phyloP scores from a whole-genome alignment of 2,797 vertebrate genomes.

The Sebastes flavidus region DNA sequence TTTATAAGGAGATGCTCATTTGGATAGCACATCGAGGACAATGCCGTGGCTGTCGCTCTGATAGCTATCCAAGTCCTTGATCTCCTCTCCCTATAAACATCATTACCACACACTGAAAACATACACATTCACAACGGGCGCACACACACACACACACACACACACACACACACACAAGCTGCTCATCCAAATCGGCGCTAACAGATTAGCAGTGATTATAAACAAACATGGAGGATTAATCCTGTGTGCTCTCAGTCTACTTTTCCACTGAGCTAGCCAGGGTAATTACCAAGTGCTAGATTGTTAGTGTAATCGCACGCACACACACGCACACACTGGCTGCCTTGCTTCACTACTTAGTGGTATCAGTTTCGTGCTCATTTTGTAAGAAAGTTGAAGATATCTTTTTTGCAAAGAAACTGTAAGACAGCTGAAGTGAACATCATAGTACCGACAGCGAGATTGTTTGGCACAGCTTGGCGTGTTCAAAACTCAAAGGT shows the following conservation, averaged over 20 bases:
- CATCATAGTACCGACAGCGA: not conserved
- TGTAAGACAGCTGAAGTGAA: slow-evolving; percentile 2
- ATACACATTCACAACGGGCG: slow-evolving; percentile 44
- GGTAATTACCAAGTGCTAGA: slow-evolving; percentile 77
- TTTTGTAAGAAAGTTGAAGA: slow-evolving; percentile 47
- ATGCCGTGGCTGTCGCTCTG: slow-evolving; percentile 60
- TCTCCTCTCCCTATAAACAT: slow-evolving; percentile 72
- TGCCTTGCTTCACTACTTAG: slow-evolving; percentile 29
- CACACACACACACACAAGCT: slow-evolving; percentile 55
- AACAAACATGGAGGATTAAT: slow-evolving; percentile 84
- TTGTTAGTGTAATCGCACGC: slow-evolving; percentile 69
- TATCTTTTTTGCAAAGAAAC: slow-evolving; percentile 13
- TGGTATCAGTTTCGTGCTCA: slow-evolving; percentile 37
- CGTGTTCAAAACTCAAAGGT: not conserved
- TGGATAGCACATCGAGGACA: slow-evolving; percentile 67
- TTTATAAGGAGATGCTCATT: slow-evolving; percentile 63
- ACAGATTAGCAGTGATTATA: slow-evolving; percentile 85
- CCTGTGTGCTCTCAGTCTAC: slow-evolving; percentile 77
- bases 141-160: not conserved
- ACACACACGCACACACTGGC: not conserved
- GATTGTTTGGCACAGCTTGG: not conserved
- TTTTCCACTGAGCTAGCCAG: slow-evolving; percentile 74
- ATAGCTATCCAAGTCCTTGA: slow-evolving; percentile 73
- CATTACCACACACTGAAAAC: slow-evolving; percentile 66
- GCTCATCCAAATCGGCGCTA: slow-evolving; percentile 68